Conservation (phyloP, 2,797 vertebrate genomes). For the Pipistrellus kuhlii region DNA sequence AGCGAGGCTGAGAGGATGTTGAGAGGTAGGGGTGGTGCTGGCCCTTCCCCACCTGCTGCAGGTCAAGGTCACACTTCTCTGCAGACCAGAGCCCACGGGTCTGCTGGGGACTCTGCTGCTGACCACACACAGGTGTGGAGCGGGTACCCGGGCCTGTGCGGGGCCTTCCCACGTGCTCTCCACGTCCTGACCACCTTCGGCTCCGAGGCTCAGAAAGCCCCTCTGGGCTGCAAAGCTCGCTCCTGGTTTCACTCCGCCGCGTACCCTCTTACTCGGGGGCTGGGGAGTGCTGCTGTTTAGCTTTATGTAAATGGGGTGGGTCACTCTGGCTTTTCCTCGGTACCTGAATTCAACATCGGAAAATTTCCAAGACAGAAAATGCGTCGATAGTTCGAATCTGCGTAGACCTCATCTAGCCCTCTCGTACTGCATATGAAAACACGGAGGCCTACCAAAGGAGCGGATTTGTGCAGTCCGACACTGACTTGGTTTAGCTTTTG, state of each 20-base stretch:
- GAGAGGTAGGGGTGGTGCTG: accelerated
- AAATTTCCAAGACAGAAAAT: not conserved
- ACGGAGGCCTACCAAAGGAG: not conserved
- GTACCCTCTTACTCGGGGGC: not conserved
- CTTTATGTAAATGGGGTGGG: not conserved
- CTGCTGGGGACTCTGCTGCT: not conserved
- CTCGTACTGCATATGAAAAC: not conserved
- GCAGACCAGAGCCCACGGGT: not conserved
- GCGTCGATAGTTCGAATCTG: not conserved
- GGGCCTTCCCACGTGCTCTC: not conserved
- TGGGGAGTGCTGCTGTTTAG: not conserved
- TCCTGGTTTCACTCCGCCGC: not conserved
- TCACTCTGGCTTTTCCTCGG: not conserved
- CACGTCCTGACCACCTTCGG: not conserved
- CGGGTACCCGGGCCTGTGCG: not conserved
- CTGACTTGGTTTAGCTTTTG: not conserved
- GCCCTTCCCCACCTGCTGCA: not conserved
- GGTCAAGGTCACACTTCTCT: not conserved
- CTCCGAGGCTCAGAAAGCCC: not conserved
- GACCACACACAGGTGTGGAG: accelerated
- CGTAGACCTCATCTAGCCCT: not conserved
- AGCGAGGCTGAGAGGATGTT: not conserved
- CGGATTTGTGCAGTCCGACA: not conserved
- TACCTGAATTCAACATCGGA: not conserved
- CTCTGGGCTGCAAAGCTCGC: not conserved